A percentile compares a stretch with the other conserved stretches of the same genome.
Conservation (phyloP, 2,797 vertebrate species). For the Enteromius trimaculatus region DNA sequence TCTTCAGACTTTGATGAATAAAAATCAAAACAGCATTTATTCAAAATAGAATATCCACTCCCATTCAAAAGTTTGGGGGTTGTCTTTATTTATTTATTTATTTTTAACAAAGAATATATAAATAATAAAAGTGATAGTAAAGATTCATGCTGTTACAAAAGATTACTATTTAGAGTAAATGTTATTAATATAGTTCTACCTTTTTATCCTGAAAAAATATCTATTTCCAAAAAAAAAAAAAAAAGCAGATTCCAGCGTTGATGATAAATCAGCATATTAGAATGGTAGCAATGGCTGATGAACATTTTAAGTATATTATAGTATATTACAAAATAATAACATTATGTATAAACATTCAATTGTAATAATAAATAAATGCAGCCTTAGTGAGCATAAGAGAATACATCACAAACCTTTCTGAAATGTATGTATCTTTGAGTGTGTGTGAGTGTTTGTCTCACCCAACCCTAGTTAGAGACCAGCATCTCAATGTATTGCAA, state of each 20-base stretch:
- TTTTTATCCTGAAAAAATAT: neutral
- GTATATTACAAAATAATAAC: neutral
- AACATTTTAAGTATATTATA: neutral
- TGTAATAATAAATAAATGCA: neutral
- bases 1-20: neutral
- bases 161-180: neutral
- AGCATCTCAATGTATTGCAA: neutral
- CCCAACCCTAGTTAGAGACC: neutral
- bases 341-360: neutral
- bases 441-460: too few relatives aligned
- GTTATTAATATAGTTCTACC: neutral
- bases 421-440: neutral
- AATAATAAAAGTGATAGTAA: neutral
- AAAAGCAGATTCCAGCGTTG: neutral
- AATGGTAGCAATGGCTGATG: neutral
- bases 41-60: neutral
- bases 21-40: neutral
- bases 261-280: neutral
- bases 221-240: too few relatives aligned
- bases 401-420: neutral
- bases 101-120: neutral
- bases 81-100: neutral
- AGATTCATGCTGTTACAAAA: neutral
- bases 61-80: neutral
- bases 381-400: neutral